Evolutionary conservation across 2,888 invertebrate species (phyloP), one percentile per base, ranked within the genome.

Genomic region (Hirtodrosophila alboralis): DNA sequence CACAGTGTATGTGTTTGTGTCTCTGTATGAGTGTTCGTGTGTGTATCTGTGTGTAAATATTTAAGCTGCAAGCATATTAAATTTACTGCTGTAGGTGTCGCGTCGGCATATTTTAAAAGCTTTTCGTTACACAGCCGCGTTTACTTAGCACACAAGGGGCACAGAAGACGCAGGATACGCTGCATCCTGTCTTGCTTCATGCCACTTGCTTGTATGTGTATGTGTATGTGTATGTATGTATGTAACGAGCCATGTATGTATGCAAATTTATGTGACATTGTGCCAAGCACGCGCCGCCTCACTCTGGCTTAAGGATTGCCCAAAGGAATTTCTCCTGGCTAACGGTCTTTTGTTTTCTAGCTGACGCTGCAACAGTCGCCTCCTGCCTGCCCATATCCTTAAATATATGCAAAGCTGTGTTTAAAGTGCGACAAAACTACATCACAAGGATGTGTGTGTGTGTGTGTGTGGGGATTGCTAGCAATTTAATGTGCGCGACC

Each of bases 81-180:
- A 81, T 87, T 75, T 75, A 79, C 81, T 75, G 68, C 57, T 61
- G 73, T 74, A 87, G 87, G 87, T 87, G 86, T 87, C 76, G 88
- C 86, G 88, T 87, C 88, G 86, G 88, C 86, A 87, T 87, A 87
- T 87, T 87, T 87, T 86, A 87, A 87, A 87, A 87, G 87, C 87
- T 80, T 84, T 83, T 86, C 76, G 77, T 79, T 87, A 70, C 67
- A 80, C 76, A 71, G 57, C 38, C 41, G 51, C 68, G 84, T 86
- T 86, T 86, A 78, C 86, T 86, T 78, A 75, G 67, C 68, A 71
- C 48, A 63, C 63, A 65, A 36, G 48, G 33, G 21, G n/a, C n/a
- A n/a, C 45, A 57, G 37, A 40, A 45, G 30, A 36, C 12, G 47
- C 21, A 31, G 45, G 45, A 10, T 18, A 33, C 56, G 52, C 72